Evolutionary conservation across 2,888 invertebrate species (phyloP).

Genomic region (Harmothoe impar): DNA sequence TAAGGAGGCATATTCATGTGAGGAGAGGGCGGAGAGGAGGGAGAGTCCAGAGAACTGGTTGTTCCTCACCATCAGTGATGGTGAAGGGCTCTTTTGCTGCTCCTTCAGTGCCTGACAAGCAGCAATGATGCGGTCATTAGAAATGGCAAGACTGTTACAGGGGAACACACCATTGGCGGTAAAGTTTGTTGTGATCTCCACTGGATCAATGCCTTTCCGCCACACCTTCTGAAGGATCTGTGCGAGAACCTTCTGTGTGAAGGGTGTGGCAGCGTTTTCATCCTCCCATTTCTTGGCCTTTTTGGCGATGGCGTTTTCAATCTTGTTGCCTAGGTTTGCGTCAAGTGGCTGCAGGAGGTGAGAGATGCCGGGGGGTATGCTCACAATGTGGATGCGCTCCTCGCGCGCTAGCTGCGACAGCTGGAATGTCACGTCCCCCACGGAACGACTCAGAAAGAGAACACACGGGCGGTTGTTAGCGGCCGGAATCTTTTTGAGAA

Average conservation of each 20-base stretch:
- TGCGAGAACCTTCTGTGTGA: conserved; percentile 69
- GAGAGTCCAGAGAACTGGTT: conserved; percentile 66
- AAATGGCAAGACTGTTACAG: conserved; percentile 69
- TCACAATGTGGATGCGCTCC: conserved; percentile 68
- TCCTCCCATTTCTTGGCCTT: conserved; percentile 68
- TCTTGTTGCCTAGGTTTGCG: conserved; percentile 62
- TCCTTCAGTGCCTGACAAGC: conserved; percentile 64
- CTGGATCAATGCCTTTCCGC: conserved; percentile 64
- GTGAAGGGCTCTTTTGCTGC: conserved; percentile 54
- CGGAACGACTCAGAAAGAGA: conserved; percentile 69
- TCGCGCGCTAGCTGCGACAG: conserved; percentile 70
- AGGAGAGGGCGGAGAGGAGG: conserved; percentile 69
- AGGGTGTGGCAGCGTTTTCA: conserved; percentile 66
- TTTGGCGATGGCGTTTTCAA: conserved; percentile 67
- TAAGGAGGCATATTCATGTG: conserved; percentile 69
- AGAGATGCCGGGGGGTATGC: conserved; percentile 68
- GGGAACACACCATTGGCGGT: conserved; percentile 70
- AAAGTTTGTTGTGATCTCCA: conserved; percentile 70
- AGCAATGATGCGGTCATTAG: conserved; percentile 67
- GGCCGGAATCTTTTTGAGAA: conserved; percentile 66
- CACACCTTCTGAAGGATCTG: conserved; percentile 70
- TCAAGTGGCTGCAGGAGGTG: conserved; percentile 71
- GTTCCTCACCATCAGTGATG: conserved; percentile 1
- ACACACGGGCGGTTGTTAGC: conserved; percentile 66
- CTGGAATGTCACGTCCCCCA: conserved; percentile 69